Evolutionary conservation across 2,113 vertebrate species (phyloP), one percentile per base, ranked within the genome.

Genomic region (Hydrochoerus hydrochaeris): DNA sequence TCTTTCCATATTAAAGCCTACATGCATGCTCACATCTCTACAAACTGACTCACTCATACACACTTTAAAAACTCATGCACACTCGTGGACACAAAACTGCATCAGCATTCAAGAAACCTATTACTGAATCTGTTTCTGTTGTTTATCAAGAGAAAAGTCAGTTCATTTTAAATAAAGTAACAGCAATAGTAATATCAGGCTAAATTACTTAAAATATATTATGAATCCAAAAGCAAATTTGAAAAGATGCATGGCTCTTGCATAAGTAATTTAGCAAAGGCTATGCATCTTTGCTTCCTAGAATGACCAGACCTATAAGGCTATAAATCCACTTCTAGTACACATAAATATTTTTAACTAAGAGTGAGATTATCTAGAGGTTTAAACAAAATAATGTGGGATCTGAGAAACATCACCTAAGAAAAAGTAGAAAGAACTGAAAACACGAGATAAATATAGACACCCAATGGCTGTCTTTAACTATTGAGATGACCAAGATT

Each of bases 221-320:
- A 88, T 88, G 87, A 91, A 92, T 80, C 85, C 77, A 85, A 91
- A 90, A 95, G 77, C 17, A 95, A 69, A 92, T 84, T 65, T 24
- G 87, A 97, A 73, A 95, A 41, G 87, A 90, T 71, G 65, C 54
- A 52, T 10, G 32, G 85, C 63, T 90, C 49, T 82, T 71, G 32
- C 60, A 83, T 38, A 88, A 88, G 82, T 78, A 57, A 96, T 73
- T 96, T 82, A 88, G 24, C 54, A 82, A 95, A 97, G 88, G 46
- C 35, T 60, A 41, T 44, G 75, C 7, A 82, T 20, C 60, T 83
- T 94, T 89, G 22, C 84, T 96, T 91, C 83, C 81, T 81, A 69
- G 49, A 94, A 73, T 96, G 46, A 96, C 12, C 88, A 83, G 78
- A 78, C 78, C 82, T 94, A 12, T 80, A 92, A 92, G n/a, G 62